Base-by-base conservation (phyloP, 2,797 vertebrate genomes). In the Ispidina picta region DNA sequence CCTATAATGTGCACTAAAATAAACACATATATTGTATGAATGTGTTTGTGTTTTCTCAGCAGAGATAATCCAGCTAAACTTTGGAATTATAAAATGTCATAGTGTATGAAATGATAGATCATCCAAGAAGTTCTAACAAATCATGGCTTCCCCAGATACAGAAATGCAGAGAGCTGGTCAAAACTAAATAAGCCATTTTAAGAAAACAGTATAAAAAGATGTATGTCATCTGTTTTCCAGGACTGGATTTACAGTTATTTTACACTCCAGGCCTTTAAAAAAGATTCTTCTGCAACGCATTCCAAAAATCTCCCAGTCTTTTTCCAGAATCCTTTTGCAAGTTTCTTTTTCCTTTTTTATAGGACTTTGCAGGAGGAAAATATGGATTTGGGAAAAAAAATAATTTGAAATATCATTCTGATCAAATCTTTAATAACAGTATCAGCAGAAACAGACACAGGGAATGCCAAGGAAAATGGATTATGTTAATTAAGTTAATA, bases 401-500 rank as follows among this genome's bases (percentile, higher is more conserved):
- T 54, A 76, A 74, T 69, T 80, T 29, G 23, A 77, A 89, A 77
- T 49, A 69, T 39, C 21, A 39, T 82, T 93, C 55, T 65, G 78
- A 94, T 92, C 81, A 75, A 65, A 91, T 81, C 76, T 89, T 66
- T 86, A 70, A 58, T 93, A 91, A 74, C 35, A 79, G 18, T 83
- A 88, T 92, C 88, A 92, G 71, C 44, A 90, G 77, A 86, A 91
- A 64, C 60, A 92, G 81, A 87, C 44, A 35, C 5, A 6, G 55
- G 29, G 63, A 88, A 77, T 84, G 65, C 49, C 86, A 92, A 71
- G 51, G 31, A 89, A 91, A 94, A 94, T 63, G 43, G 65, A 84
- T 88, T 92, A 63, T 83, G 77, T 83, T 90, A 91, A 95, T 93
- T 68, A 84, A 51, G 49, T 44, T 92, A 91, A 81, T 35, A 73